These are phyloP conservation scores for Nymphalis io DNA, from an alignment of 1,140 invertebrate genomes.

Conservation along the genomic window DNA sequence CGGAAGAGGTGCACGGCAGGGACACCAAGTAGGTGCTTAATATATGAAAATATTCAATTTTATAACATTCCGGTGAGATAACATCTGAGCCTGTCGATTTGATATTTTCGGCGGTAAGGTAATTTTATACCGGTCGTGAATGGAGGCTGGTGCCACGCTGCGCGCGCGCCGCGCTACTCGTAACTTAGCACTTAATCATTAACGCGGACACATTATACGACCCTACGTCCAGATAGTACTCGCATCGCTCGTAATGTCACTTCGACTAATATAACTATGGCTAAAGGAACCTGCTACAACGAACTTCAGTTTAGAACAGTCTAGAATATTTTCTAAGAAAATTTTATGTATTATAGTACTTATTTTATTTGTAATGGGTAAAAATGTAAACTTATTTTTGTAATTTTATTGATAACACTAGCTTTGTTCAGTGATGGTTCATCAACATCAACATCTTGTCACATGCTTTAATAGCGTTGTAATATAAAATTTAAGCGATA, in stretches of 20 bases:
- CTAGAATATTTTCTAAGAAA: not conserved
- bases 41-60: conserved; percentile 79
- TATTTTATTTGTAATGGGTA: too few relatives aligned
- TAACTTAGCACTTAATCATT: conserved; percentile 80
- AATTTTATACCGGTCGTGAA: conserved; percentile 70
- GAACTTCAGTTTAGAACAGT: not conserved
- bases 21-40: conserved; percentile 54
- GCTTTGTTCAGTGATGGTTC: too few relatives aligned
- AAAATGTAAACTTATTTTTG: too few relatives aligned
- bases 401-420: too few relatives aligned
- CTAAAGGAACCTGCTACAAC: conserved; percentile 38
- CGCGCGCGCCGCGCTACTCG: conserved; percentile 59
- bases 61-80: conserved; percentile 76
- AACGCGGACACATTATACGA: conserved; percentile 67
- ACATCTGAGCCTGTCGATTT: conserved; percentile 75
- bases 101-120: conserved; percentile 78
- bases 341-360: too few relatives aligned
- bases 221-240: conserved; percentile 36
- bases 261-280: conserved; percentile 31
- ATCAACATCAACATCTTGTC: too few relatives aligned
- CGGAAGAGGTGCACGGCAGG: conserved; percentile 67
- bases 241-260: conserved; percentile 34
- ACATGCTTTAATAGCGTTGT: too few relatives aligned
- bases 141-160: conserved; percentile 68
- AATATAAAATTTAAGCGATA: too few relatives aligned